These are phyloP conservation scores for Eristalinus aeneus DNA, from an alignment of 2,888 invertebrate species.

Conservation along the genomic window DNA sequence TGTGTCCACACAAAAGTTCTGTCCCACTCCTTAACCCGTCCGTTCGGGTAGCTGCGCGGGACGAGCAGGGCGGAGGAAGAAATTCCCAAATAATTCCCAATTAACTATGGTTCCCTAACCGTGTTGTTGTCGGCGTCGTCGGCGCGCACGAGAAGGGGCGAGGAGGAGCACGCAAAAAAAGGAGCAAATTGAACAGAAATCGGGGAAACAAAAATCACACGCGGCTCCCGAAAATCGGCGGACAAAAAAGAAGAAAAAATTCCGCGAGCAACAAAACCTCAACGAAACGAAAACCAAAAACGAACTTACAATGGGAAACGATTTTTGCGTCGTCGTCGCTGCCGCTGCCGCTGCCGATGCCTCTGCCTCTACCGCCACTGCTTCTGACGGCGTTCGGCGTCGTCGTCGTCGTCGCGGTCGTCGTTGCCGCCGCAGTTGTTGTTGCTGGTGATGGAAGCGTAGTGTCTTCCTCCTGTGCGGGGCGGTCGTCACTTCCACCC, in stretches of 20 bases:
- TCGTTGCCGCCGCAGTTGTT: background rate
- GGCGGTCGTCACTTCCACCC: background rate
- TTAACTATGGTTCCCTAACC: slow-evolving; percentile 39
- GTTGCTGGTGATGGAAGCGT: background rate
- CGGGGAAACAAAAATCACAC: slow-evolving; percentile 48
- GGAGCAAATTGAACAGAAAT: slow-evolving; percentile 18
- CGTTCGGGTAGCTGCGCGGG: background rate
- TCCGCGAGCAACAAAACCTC: background rate
- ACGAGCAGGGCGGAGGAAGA: slow-evolving; percentile 25
- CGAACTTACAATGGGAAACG: slow-evolving; percentile 56
- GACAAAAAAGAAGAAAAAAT: slow-evolving; percentile 1
- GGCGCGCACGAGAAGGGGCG: background rate
- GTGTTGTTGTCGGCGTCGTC: background rate
- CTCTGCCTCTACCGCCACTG: too few relatives aligned
- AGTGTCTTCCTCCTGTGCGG: background rate
- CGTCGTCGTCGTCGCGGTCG: background rate
- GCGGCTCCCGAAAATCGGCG: slow-evolving; percentile 12
- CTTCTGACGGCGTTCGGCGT: background rate
- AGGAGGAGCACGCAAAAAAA: background rate
- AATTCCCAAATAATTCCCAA: slow-evolving; percentile 59
- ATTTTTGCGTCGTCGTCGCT: slow-evolving; percentile 23
- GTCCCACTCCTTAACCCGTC: background rate
- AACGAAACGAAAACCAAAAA: slow-evolving; percentile 5
- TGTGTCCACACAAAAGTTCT: background rate
- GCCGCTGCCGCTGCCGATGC: background rate